phyloP scores from a whole-genome alignment of 2,888 invertebrate species.

The Nemurella pictetii region DNA sequence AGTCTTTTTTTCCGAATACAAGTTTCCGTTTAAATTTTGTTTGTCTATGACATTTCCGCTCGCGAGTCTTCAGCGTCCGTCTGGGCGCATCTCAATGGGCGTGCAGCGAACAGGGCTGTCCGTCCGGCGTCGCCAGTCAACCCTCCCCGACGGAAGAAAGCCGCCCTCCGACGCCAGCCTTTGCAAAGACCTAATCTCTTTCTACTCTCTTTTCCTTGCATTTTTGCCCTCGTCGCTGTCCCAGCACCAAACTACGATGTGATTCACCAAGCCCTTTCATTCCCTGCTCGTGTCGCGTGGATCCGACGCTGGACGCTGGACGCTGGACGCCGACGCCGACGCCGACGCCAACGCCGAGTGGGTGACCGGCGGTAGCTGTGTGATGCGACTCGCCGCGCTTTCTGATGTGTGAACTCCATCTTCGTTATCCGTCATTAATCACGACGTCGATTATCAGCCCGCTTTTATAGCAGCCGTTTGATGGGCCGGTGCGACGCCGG shows the following conservation, averaged over 20 bases:
- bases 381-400: neutral
- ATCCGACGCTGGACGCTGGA: neutral
- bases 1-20: neutral
- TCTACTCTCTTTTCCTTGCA: neutral
- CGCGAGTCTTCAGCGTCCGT: neutral
- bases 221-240: neutral
- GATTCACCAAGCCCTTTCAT: neutral
- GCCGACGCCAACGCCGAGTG: neutral
- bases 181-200: neutral
- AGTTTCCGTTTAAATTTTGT: conserved; percentile 10
- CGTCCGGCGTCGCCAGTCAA: neutral
- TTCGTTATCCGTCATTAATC: neutral
- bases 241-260: neutral
- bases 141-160: neutral
- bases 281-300: neutral
- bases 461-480: neutral
- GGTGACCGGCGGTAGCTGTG: neutral
- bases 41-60: conserved; percentile 1
- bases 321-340: neutral
- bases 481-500: too few relatives aligned
- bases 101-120: neutral
- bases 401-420: neutral
- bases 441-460: neutral
- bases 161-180: neutral
- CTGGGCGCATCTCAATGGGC: too few relatives aligned